Evolutionary conservation across 35 echinoderm and acorn worm species (phyloP).

Genomic region (Nesometra sesokonis): DNA sequence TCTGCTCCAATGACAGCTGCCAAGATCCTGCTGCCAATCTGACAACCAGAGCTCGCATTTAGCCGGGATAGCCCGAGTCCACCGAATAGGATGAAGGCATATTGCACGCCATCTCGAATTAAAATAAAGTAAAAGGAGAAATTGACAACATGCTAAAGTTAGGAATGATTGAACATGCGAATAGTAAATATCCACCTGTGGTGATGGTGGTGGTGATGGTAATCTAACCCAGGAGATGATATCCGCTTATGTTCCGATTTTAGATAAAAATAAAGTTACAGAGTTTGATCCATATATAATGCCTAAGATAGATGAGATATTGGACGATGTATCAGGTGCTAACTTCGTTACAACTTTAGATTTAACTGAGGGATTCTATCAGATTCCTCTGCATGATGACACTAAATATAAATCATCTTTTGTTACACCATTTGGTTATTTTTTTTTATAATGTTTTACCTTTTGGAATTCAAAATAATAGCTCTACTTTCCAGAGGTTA

Average conservation of each 20-base stretch:
- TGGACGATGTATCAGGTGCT: constrained; percentile 16
- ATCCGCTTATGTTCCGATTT: constrained; percentile 9
- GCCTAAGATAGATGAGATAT: constrained; percentile 30
- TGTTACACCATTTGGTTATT: constrained; percentile 17
- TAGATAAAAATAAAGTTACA: background rate
- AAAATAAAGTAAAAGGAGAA: constrained; percentile 23
- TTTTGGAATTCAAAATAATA: constrained; percentile 17
- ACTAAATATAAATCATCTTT: constrained; percentile 16
- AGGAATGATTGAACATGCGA: constrained; percentile 3
- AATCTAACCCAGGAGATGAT: background rate
- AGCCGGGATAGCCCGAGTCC: too few species aligned
- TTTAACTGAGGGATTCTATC: constrained; percentile 33
- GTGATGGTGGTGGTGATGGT: constrained; percentile 32
- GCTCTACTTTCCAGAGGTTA: constrained; percentile 10
- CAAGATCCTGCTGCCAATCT: too few species aligned
- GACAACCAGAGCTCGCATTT: too few species aligned
- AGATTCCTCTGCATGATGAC: constrained; percentile 17
- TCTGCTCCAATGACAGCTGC: too few species aligned
- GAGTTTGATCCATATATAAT: constrained; percentile 34
- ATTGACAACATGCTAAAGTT: constrained; percentile 9
- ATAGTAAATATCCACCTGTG: constrained; percentile 21
- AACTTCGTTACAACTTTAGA: constrained; percentile 30
- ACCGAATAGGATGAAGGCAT: constrained; percentile 3
- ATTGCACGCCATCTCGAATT: constrained; percentile 10
- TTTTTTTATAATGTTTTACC: constrained; percentile 20